A percentile compares a stretch with the other conserved stretches of the same genome.
phyloP scores from a whole-genome alignment of 2,797 vertebrate genomes.

The Sparus aurata region DNA sequence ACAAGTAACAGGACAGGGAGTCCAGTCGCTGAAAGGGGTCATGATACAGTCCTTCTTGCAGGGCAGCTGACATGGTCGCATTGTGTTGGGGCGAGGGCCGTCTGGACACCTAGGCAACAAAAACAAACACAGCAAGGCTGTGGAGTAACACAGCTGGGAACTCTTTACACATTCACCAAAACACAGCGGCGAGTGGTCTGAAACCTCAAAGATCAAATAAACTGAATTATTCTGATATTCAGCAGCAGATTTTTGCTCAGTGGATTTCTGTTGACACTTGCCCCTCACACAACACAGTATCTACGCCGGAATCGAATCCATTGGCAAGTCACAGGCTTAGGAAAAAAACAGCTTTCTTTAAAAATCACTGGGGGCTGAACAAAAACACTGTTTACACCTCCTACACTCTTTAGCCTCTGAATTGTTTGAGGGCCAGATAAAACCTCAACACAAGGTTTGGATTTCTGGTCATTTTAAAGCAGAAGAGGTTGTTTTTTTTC shows the following conservation, averaged over 20 bases:
- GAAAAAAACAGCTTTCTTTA: not conserved
- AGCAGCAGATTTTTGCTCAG: constrained; percentile 12
- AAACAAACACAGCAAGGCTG: constrained; percentile 34
- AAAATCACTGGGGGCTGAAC: not conserved
- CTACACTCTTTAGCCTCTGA: not conserved
- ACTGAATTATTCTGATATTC: not conserved
- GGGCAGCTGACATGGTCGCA: constrained; percentile 92
- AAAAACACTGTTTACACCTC: not conserved
- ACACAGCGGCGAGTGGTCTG: constrained; percentile 1
- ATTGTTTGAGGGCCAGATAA: not conserved
- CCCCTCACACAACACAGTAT: not conserved
- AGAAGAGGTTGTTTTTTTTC: not conserved
- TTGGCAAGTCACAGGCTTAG: not conserved
- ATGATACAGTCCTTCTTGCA: constrained; percentile 96
- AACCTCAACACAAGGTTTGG: not conserved
- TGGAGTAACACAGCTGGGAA: constrained; percentile 9
- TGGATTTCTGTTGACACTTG: constrained; percentile 11
- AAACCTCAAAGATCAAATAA: constrained; percentile 1
- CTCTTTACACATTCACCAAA: constrained; percentile 13
- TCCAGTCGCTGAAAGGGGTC: constrained; percentile 96
- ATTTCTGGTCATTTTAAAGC: constrained; percentile 27
- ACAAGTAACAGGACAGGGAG: constrained; percentile 89
- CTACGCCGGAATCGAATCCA: not conserved
- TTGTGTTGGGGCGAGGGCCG: constrained; percentile 92
- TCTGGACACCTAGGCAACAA: constrained; percentile 91